Percentiles rank a stretch among this genome's conserved stretches.
These are phyloP conservation scores for Bombyx huttoni DNA, from an alignment of 2,888 invertebrate genomes.

Conservation along the genomic window DNA sequence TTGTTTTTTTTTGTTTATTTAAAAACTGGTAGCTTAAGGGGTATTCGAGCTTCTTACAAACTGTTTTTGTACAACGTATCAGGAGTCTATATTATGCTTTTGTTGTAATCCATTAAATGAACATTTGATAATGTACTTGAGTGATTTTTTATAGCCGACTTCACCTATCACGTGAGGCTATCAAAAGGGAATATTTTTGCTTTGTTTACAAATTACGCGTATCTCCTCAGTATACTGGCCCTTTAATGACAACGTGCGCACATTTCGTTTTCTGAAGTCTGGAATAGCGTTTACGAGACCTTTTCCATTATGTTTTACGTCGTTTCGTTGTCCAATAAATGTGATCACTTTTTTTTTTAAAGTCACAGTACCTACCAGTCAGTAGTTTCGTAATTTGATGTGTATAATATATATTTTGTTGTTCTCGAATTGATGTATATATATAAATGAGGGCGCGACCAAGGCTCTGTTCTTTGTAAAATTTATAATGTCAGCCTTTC, in stretches of 20 bases:
- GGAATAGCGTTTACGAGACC: background rate
- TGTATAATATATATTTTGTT: too few species aligned
- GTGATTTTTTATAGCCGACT: conserved; percentile 9
- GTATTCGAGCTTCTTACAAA: too few species aligned
- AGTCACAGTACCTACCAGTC: too few species aligned
- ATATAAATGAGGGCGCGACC: too few species aligned
- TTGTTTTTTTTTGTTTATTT: too few species aligned
- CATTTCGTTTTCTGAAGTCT: background rate
- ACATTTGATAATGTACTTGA: background rate
- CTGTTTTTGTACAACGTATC: background rate
- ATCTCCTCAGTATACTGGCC: background rate
- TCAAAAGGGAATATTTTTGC: conserved; percentile 10
- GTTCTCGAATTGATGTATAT: too few species aligned
- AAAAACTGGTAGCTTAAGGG: too few species aligned
- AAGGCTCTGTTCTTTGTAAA: too few species aligned
- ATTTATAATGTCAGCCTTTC: too few species aligned
- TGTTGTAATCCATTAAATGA: background rate
- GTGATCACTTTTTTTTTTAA: background rate
- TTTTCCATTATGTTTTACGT: background rate
- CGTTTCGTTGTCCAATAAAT: background rate
- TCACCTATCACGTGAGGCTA: conserved; percentile 12
- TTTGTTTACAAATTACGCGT: background rate
- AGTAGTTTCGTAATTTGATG: too few species aligned
- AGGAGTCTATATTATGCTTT: background rate
- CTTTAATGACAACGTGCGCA: conserved; percentile 12